A percentile compares a stretch with the other conserved stretches of the same genome.
These are phyloP conservation scores for Galago senegalensis DNA, from an alignment of 2,797 vertebrate genomes.

Conservation along the genomic window DNA sequence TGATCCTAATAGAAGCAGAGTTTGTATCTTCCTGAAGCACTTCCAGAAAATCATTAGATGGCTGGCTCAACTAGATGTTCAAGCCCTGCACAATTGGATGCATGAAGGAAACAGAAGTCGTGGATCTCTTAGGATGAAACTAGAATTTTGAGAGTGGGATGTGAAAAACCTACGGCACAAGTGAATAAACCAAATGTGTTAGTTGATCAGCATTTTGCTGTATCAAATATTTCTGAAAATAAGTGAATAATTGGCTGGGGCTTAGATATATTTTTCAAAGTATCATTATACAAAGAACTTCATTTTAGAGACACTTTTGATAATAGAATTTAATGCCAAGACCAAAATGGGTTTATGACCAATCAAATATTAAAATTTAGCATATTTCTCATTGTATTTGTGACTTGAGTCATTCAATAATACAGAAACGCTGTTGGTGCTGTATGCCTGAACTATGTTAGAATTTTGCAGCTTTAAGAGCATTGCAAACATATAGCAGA, in stretches of 20 bases:
- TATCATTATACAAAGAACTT: conserved; percentile 47
- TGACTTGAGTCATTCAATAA: conserved; percentile 64
- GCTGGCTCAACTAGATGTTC: conserved; percentile 27
- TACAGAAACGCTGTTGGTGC: conserved; percentile 61
- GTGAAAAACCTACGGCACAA: conserved; percentile 13
- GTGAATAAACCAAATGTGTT: conserved; percentile 28
- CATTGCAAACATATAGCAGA: conserved; percentile 61
- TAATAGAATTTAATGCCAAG: conserved; percentile 57
- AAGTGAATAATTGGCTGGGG: conserved; percentile 22
- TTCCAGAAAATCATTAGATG: conserved; percentile 49
- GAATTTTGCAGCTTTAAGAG: conserved; percentile 68
- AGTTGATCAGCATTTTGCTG: conserved; percentile 34
- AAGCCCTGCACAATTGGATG: conserved; percentile 2
- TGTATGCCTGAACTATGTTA: conserved; percentile 32
- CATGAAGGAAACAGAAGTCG: not conserved
- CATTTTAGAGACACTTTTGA: not conserved
- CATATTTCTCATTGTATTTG: conserved; percentile 46
- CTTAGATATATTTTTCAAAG: conserved; percentile 27
- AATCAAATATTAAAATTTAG: conserved; percentile 59
- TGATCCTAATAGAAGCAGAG: conserved; percentile 56
- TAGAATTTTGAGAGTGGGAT: conserved; percentile 57
- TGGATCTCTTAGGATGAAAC: conserved; percentile 48
- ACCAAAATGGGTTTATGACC: conserved; percentile 34
- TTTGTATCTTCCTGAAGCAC: conserved; percentile 46
- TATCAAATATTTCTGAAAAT: conserved; percentile 63